Conservation (phyloP, 37 sponge, comb jelly and placozoan species). For the Haliclona indistincta region DNA sequence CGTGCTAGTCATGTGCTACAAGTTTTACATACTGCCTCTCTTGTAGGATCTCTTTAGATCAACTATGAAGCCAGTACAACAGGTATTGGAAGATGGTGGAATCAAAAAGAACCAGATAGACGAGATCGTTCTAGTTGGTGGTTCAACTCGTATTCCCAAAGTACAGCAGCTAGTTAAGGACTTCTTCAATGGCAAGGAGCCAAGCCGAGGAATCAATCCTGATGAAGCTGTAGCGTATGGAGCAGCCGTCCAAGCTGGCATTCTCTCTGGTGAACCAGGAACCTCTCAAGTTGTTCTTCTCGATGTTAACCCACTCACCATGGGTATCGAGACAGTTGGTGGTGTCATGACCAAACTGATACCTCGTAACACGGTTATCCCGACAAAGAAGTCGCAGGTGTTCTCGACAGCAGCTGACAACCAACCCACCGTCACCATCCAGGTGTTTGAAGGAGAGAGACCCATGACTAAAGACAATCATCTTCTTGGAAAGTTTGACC, state of each 20-base stretch:
- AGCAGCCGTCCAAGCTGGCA: constrained; percentile 98
- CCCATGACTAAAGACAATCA: constrained; percentile 99
- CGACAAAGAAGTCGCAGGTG: constrained; percentile 99
- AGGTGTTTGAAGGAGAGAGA: constrained; percentile 98
- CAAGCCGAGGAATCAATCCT: constrained; percentile 95
- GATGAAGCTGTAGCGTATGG: constrained; percentile 99
- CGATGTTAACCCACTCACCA: constrained; percentile 97
- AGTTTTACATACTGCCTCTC: not conserved
- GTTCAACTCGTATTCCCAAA: constrained; percentile 98
- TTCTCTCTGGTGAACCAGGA: constrained; percentile 87
- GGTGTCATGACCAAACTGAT: constrained; percentile 99
- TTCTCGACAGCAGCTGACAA: constrained; percentile 99
- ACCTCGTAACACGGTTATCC: constrained; percentile 93
- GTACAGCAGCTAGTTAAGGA: constrained; percentile 98
- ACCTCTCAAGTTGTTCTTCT: constrained; percentile 83
- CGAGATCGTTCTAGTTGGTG: constrained; percentile 98
- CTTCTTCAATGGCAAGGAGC: constrained; percentile 95
- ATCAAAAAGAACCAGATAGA: constrained; percentile 88
- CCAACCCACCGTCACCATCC: constrained; percentile 98
- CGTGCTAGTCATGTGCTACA: not conserved
- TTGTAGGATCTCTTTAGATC: constrained; percentile 85
- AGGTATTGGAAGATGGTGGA: constrained; percentile 92
- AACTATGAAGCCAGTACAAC: constrained; percentile 93
- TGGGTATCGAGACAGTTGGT: constrained; percentile 99
- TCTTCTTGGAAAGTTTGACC: constrained; percentile 94